These are phyloP conservation scores for Nasonia longicornis DNA, from an alignment of 1,140 invertebrate genomes.

Conservation along the genomic window DNA sequence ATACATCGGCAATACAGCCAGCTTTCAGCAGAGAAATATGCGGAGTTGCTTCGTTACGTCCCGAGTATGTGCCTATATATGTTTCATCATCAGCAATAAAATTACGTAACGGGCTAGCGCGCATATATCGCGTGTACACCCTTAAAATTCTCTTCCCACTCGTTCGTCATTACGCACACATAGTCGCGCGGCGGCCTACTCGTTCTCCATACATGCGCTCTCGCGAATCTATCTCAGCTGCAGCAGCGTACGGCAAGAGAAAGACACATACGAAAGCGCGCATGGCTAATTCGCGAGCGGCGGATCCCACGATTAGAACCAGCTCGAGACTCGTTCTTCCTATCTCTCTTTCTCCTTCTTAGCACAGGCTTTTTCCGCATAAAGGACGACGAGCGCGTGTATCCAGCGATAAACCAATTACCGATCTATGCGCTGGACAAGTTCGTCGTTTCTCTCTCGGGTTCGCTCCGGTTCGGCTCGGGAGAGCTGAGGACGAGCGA, in stretches of 20 bases:
- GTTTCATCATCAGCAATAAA: background rate
- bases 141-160: conserved; percentile 3
- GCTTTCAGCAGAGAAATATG: background rate
- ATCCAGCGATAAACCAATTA: conserved; percentile 27
- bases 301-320: conserved; percentile 15
- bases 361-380: background rate
- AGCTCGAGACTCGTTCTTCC: background rate
- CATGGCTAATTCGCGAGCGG: background rate
- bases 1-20: background rate
- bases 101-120: background rate
- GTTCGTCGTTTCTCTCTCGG: conserved; percentile 7
- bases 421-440: conserved; percentile 20
- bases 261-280: background rate
- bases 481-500: background rate
- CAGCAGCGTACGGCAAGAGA: background rate
- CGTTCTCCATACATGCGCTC: background rate
- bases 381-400: background rate
- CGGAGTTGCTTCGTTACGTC: background rate
- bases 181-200: background rate
- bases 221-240: background rate
- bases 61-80: background rate
- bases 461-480: background rate
- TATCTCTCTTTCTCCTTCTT: background rate
- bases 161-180: background rate
- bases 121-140: background rate